Evolutionary conservation across 2,113 vertebrate species (phyloP).

Genomic region (Dascyllus trimaculatus): DNA sequence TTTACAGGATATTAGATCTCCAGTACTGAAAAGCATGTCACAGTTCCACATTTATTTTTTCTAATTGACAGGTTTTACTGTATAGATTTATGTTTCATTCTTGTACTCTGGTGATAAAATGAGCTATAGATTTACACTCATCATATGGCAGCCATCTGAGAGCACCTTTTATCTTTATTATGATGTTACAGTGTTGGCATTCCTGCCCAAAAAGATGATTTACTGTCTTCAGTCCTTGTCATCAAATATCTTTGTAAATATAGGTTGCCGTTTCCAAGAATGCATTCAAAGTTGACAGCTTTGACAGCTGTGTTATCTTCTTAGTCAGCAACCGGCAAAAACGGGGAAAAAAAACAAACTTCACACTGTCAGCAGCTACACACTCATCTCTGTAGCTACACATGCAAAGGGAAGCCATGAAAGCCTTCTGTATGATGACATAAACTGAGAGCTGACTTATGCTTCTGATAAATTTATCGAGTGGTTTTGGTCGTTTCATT

Average conservation of each 20-base stretch:
- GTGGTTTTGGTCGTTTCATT: conserved; percentile 12
- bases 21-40: neutral
- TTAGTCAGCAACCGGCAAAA: conserved; percentile 51
- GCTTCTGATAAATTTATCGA: neutral
- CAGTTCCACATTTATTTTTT: no score
- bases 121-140: neutral
- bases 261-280: conserved; percentile 44
- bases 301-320: conserved; percentile 70
- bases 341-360: conserved; percentile 13
- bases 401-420: conserved; percentile 34
- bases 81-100: neutral
- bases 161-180: neutral
- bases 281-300: conserved; percentile 43
- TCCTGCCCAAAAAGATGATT: conserved; percentile 4
- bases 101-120: neutral
- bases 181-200: conserved; percentile 7
- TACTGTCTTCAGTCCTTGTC: conserved; percentile 22
- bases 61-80: no score
- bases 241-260: conserved; percentile 40
- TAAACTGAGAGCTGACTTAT: neutral
- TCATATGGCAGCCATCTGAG: neutral
- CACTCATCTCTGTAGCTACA: conserved; percentile 53
- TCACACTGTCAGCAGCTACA: conserved; percentile 30
- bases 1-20: neutral
- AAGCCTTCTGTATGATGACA: neutral